Conservation (phyloP, 2,113 vertebrate genomes). For the Syrmaticus mikado region DNA sequence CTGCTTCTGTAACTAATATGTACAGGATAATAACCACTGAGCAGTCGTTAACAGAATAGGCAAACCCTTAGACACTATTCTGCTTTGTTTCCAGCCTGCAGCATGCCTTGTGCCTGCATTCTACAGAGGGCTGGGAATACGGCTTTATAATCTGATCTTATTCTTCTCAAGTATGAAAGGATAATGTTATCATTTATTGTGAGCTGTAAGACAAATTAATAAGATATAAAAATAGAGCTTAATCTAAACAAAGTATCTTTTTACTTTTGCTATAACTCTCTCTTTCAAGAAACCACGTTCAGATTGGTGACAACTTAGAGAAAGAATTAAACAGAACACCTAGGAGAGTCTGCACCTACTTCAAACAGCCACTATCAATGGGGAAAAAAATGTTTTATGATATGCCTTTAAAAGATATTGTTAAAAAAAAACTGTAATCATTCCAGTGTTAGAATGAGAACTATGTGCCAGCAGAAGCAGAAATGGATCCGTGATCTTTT, state of each 20-base stretch:
- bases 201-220: neutral
- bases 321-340: neutral
- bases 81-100: neutral
- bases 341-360: neutral
- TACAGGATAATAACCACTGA: neutral
- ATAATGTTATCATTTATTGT: neutral
- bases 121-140: neutral
- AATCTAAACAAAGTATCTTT: neutral
- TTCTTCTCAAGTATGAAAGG: constrained; percentile 18
- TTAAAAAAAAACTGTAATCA: neutral
- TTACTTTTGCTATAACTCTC: neutral
- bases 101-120: neutral
- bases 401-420: neutral
- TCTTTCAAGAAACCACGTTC: neutral
- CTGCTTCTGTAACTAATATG: neutral
- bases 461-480: neutral
- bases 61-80: neutral
- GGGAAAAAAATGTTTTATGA: neutral
- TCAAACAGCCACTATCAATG: neutral
- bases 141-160: neutral
- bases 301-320: neutral
- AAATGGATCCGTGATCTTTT: neutral
- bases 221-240: constrained; percentile 1
- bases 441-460: neutral
- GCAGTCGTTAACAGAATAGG: neutral